A percentile compares a stretch with the other conserved stretches of the same genome.
Conservation (phyloP, 92 coral and sea anemone species). For the Muricea muricata region DNA sequence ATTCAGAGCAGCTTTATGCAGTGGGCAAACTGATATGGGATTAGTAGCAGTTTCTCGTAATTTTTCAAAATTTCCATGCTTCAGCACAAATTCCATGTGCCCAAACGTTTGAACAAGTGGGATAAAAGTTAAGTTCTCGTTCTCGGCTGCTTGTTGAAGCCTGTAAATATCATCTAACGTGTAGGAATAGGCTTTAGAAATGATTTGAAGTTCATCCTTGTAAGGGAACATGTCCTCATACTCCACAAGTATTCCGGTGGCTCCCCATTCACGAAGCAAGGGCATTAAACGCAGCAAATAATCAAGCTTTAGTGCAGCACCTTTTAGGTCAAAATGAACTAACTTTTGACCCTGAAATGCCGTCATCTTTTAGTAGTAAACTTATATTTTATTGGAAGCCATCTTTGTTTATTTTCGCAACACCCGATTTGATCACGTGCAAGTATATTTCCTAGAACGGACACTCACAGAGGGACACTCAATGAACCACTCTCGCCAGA, state of each 20-base stretch:
- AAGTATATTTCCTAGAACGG: no score
- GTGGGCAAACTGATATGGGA: constrained; percentile 82
- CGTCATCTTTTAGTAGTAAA: neutral
- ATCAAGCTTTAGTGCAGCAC: constrained; percentile 93
- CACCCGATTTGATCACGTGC: neutral
- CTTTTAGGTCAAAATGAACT: constrained; percentile 91
- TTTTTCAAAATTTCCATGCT: constrained; percentile 71
- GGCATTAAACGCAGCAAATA: constrained; percentile 84
- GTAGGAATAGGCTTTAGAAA: constrained; percentile 76
- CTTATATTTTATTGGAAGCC: neutral
- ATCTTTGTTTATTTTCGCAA: neutral
- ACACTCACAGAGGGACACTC: no score
- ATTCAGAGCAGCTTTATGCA: constrained; percentile 70
- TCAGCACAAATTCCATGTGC: constrained; percentile 86
- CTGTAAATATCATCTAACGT: constrained; percentile 64
- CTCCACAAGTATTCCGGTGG: constrained; percentile 90
- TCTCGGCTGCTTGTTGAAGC: constrained; percentile 63
- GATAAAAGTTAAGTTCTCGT: constrained; percentile 65
- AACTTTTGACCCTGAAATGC: constrained; percentile 81
- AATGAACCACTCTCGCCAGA: no score
- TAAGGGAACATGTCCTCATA: constrained; percentile 98
- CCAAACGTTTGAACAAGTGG: constrained; percentile 93
- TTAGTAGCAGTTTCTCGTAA: constrained; percentile 68
- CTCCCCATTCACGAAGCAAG: constrained; percentile 87
- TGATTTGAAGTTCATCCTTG: constrained; percentile 54